These are phyloP conservation scores for Oxyruncus cristatus DNA, from an alignment of 2,113 vertebrate genomes.

Conservation along the genomic window DNA sequence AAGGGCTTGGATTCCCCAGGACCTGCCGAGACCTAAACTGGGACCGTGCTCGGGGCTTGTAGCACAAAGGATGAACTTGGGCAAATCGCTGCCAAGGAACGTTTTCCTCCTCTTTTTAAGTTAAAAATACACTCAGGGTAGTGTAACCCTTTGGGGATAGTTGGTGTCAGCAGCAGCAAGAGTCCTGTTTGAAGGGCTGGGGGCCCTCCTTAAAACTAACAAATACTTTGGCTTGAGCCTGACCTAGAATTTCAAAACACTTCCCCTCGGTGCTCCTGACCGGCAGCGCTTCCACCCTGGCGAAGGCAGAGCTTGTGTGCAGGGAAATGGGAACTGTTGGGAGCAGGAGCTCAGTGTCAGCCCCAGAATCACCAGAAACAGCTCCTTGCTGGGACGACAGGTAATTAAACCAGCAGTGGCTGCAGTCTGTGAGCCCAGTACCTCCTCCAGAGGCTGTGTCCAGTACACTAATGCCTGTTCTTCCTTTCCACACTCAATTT, in stretches of 20 bases:
- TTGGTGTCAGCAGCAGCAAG: not conserved
- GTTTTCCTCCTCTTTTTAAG: not conserved
- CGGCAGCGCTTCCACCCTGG: not conserved
- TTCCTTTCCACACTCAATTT: not conserved
- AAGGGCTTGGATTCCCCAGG: not conserved
- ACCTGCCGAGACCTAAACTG: not conserved
- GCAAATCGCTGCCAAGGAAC: not conserved
- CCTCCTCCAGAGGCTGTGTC: not conserved
- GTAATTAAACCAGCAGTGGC: not conserved
- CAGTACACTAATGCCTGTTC: not conserved
- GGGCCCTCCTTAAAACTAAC: not conserved
- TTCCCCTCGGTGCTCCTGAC: not conserved
- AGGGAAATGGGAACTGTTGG: not conserved
- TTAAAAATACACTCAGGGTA: constrained; percentile 4
- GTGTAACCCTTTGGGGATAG: not conserved
- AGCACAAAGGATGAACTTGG: not conserved
- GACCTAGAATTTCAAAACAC: not conserved
- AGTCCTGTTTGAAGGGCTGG: not conserved
- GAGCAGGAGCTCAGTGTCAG: not conserved
- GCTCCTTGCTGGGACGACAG: not conserved
- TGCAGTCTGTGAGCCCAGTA: not conserved
- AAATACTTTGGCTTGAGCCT: not conserved
- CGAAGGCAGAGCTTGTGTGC: not conserved
- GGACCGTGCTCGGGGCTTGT: not conserved
- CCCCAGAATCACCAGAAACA: not conserved